Base-by-base conservation (phyloP, 1,140 invertebrate genomes). In the Eriosoma lanigerum region DNA sequence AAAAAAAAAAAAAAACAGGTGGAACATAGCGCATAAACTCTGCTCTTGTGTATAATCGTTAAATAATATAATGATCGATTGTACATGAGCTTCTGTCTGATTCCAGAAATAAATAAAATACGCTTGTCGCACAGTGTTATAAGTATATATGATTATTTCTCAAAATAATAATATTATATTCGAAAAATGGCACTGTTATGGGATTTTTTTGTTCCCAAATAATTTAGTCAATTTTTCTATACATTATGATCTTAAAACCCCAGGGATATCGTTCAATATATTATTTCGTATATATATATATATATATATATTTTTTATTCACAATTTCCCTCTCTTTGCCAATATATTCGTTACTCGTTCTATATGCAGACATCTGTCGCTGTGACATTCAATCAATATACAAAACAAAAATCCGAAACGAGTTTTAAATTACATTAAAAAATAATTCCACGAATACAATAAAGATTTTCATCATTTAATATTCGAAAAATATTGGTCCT, bases 341-440 rank as follows among this genome's bases (percentile, higher is more conserved):
- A 6, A 19, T 17, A 26, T 44, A 44, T 8, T 9, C 13, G 13
- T 46, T n/a, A n/a, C n/a, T n/a, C 48, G 26, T 50, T 17, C 17
- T 52, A 29, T 52, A 29, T 29, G 17, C 17, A 29, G 48, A 19
- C 46, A 50, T 52, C 68, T n/a, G 68, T 72, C 46, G 1, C 17
- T 17, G 24, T 72, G 26, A 50, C 29, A 29, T 29, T 52, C 68
- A 29, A 72, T 72, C 66, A 26, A 24, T 10, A 21, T 46, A 68
- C 21, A 70, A 52, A 50, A 72, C 19, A 72, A 72, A 46, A 17
- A n/a, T 70, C 6, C 24, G 26, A 72, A 72, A 72, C 15, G 24
- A 29, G 48, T 72, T 72, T 72, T 72, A 29, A 72, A 72, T 72
- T 72, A 50, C 48, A 29, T 50, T 26, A 17, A 24, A 68, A 54